Conservation (phyloP, 2,888 invertebrate species). For the Lacanobia wlatinum region DNA sequence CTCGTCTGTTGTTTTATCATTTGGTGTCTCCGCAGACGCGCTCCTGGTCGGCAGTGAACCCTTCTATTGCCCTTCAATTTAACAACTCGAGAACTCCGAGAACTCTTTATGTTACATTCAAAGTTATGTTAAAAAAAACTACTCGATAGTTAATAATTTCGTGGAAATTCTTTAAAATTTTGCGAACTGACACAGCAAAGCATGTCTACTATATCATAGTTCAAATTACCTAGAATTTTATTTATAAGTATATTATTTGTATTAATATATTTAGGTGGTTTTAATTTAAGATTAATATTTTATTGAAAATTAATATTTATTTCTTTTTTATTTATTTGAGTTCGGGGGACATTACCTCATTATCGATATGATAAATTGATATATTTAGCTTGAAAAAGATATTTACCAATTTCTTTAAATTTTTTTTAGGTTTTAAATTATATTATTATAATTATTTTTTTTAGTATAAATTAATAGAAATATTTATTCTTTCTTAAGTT, state of each 20-base stretch:
- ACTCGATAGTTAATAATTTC: neutral
- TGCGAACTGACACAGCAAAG: too few relatives aligned
- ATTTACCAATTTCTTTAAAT: constrained; percentile 92
- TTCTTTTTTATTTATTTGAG: constrained; percentile 92
- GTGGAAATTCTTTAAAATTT: neutral
- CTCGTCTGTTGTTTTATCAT: constrained; percentile 34
- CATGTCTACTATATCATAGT: neutral
- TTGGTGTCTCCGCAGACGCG: constrained; percentile 1
- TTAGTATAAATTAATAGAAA: constrained; percentile 91
- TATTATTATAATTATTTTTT: constrained; percentile 82
- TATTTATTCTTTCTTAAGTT: constrained; percentile 92
- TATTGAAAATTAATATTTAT: constrained; percentile 90
- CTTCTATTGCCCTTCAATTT: constrained; percentile 12
- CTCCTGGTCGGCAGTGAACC: neutral
- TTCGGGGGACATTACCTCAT: constrained; percentile 93
- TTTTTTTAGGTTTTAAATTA: constrained; percentile 90
- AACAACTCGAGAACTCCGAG: neutral
- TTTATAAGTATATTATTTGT: constrained; percentile 92
- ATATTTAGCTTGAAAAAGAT: constrained; percentile 92
- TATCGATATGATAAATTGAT: constrained; percentile 95
- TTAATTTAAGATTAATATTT: constrained; percentile 86
- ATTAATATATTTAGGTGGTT: constrained; percentile 88
- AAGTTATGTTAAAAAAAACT: constrained; percentile 1
- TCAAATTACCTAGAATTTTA: constrained; percentile 92
- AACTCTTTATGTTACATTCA: neutral